phyloP scores from a whole-genome alignment of 2,888 invertebrate genomes.

The Brachycybe producta region DNA sequence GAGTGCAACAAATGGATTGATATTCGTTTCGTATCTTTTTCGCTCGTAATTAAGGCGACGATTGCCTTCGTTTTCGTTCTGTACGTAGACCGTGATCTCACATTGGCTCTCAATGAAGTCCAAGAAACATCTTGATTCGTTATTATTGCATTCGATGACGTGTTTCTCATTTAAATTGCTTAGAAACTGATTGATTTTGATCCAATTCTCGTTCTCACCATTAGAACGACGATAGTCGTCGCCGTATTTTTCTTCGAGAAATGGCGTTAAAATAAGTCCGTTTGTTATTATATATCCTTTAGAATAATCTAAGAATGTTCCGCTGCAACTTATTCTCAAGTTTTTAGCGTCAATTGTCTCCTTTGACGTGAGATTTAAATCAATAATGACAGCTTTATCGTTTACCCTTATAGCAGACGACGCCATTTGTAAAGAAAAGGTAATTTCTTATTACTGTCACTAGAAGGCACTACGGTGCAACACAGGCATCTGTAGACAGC shows the following conservation, averaged over 20 bases:
- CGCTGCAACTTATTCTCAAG: conserved; percentile 11
- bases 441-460: no score
- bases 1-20: background rate
- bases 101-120: background rate
- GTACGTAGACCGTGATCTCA: conserved; percentile 2
- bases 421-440: no score
- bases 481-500: no score
- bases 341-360: background rate
- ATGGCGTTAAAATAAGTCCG: conserved; percentile 1
- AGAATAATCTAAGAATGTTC: conserved; percentile 4
- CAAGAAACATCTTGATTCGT: background rate
- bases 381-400: conserved; percentile 1
- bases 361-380: background rate
- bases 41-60: background rate
- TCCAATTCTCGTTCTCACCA: background rate
- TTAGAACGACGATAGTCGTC: no score
- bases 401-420: conserved; percentile 1
- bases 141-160: background rate
- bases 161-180: no score
- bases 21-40: background rate
- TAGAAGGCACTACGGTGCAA: no score
- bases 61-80: background rate
- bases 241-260: no score
- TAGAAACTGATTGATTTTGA: background rate
- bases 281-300: conserved; percentile 6